Conservation (phyloP, 1,140 invertebrate genomes). For the Penaeus chinensis region DNA sequence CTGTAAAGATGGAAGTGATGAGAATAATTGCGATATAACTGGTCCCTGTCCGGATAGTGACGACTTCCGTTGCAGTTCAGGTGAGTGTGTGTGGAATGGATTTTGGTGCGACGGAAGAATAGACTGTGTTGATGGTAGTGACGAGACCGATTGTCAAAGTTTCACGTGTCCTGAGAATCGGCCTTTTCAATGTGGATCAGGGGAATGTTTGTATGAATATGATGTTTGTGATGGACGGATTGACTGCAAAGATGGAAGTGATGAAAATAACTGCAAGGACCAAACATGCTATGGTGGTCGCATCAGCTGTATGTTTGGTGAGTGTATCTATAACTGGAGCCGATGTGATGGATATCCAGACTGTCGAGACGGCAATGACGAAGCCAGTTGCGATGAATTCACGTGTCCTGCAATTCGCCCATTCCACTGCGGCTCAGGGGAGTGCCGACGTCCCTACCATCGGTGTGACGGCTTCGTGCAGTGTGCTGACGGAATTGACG, state of each 20-base stretch:
- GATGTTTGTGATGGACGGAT: background rate
- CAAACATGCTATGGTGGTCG: background rate
- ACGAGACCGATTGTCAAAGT: background rate
- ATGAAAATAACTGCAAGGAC: background rate
- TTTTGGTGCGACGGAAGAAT: background rate
- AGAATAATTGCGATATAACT: background rate
- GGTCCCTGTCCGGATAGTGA: background rate
- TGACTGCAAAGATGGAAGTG: constrained; percentile 7
- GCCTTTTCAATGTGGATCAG: background rate
- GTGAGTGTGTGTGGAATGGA: background rate
- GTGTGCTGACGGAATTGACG: constrained; percentile 2
- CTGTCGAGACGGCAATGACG: background rate
- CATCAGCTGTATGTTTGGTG: background rate
- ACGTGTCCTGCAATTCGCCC: background rate
- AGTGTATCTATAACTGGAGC: background rate
- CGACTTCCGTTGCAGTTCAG: constrained; percentile 6
- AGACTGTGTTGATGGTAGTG: background rate
- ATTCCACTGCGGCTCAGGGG: background rate
- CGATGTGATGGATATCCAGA: background rate
- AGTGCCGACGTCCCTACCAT: background rate
- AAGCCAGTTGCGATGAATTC: background rate
- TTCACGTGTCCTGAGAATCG: background rate
- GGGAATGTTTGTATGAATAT: background rate
- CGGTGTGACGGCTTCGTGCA: background rate
- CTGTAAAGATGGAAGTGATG: constrained; percentile 5